Evolutionary conservation across 2,113 vertebrate species (phyloP).

Genomic region (Aphyosemion australe): DNA sequence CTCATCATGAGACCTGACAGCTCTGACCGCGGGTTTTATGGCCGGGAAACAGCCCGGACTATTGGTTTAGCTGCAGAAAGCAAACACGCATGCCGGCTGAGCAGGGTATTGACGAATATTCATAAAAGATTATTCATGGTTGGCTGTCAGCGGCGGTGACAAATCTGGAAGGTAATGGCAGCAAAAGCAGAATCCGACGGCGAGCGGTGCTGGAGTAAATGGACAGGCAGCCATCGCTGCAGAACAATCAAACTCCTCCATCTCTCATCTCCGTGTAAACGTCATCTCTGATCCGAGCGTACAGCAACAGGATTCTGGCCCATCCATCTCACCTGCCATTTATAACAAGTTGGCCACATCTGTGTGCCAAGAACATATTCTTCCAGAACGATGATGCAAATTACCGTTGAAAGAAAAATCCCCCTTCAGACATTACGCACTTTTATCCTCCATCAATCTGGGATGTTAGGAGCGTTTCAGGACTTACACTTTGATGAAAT

Average conservation of each 20-base stretch:
- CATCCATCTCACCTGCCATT: conserved; percentile 48
- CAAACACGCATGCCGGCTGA: conserved; percentile 36
- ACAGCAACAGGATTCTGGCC: conserved; percentile 5
- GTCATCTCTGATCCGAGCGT: conserved; percentile 28
- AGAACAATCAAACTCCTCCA: conserved; percentile 45
- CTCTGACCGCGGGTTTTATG: conserved; percentile 36
- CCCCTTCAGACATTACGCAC: conserved; percentile 10
- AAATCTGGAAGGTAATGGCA: conserved; percentile 46
- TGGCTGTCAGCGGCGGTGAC: conserved; percentile 50
- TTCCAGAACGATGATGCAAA: conserved; percentile 22
- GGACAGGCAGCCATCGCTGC: conserved; percentile 48
- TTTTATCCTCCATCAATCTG: conserved; percentile 27
- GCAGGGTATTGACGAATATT: conserved; percentile 56
- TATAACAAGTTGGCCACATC: conserved; percentile 3
- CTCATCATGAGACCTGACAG: conserved; percentile 44
- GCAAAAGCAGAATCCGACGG: conserved; percentile 27
- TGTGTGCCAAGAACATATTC: conserved; percentile 14
- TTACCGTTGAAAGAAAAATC: conserved; percentile 31
- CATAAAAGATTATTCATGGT: conserved; percentile 61
- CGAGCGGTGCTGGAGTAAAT: conserved; percentile 36
- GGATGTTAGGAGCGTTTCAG: conserved; percentile 4
- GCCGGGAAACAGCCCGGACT: conserved; percentile 40
- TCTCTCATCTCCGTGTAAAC: conserved; percentile 33
- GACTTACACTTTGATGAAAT: conserved; percentile 10
- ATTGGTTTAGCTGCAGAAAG: conserved; percentile 42